Evolutionary conservation across 2,797 vertebrate genomes (phyloP).

Genomic region (Lerista edwardsae): DNA sequence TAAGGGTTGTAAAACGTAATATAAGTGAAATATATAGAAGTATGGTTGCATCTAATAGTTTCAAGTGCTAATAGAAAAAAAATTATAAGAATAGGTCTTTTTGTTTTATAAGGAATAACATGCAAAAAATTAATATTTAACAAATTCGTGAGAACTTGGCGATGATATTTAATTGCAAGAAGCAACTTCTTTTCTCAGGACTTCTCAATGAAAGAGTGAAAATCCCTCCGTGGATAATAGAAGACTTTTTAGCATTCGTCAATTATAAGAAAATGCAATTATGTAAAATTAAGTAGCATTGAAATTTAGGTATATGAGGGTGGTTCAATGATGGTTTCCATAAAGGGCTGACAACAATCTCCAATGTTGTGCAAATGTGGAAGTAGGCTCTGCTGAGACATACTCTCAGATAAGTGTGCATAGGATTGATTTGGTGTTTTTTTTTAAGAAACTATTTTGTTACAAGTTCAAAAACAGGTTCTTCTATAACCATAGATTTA

Average conservation of each 20-base stretch:
- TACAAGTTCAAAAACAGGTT: constrained; percentile 41
- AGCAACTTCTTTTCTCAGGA: neutral
- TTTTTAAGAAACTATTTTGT: neutral
- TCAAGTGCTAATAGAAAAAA: constrained; percentile 38
- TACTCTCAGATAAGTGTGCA: too few relatives aligned
- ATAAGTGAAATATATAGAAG: neutral
- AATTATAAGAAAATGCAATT: neutral
- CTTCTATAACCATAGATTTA: constrained; percentile 39
- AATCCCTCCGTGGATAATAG: neutral
- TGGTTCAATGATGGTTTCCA: neutral
- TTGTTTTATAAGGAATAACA: constrained; percentile 57
- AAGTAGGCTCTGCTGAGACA: too few relatives aligned
- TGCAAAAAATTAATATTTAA: constrained; percentile 57
- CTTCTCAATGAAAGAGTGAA: neutral
- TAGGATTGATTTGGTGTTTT: neutral
- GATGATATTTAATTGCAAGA: constrained; percentile 42
- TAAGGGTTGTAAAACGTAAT: neutral
- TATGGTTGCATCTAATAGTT: neutral
- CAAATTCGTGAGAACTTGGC: constrained; percentile 31
- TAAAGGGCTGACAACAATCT: neutral
- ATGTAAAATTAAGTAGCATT: neutral
- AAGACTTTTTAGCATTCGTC: neutral
- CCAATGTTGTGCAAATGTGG: neutral
- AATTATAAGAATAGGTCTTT: constrained; percentile 61
- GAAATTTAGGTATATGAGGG: neutral